Evolutionary conservation across 2,888 invertebrate genomes (phyloP).

Genomic region (Drosophila demipolita): DNA sequence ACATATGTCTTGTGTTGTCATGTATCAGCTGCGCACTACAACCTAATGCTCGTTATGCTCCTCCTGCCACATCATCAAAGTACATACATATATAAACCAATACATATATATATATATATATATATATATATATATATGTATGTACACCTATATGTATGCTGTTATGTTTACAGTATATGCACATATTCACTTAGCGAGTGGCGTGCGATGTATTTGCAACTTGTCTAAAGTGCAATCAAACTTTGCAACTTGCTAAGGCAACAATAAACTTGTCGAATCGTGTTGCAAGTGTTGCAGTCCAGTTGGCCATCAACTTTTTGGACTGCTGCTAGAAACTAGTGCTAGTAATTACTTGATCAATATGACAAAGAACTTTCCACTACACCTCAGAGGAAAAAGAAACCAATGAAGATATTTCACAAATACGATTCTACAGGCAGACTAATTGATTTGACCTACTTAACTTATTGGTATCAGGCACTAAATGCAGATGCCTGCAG

Average conservation of each 20-base stretch:
- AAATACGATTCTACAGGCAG: slow-evolving; percentile 1
- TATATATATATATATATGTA: neutral
- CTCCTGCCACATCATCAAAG: slow-evolving; percentile 1
- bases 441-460: slow-evolving; percentile 27
- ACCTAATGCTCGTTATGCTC: slow-evolving; percentile 62
- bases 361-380: slow-evolving; percentile 28
- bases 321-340: slow-evolving; percentile 58
- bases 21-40: slow-evolving; percentile 56
- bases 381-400: neutral
- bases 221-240: slow-evolving; percentile 37
- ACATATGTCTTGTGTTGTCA: slow-evolving; percentile 57
- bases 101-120: neutral
- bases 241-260: slow-evolving; percentile 29
- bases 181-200: slow-evolving; percentile 3
- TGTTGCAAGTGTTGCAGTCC: slow-evolving; percentile 48
- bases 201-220: slow-evolving; percentile 24
- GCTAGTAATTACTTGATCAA: slow-evolving; percentile 62
- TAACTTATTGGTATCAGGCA: slow-evolving; percentile 13
- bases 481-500: neutral
- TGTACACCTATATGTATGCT: slow-evolving; percentile 5
- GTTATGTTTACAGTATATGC: neutral
- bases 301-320: slow-evolving; percentile 58
- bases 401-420: neutral
- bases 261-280: slow-evolving; percentile 41
- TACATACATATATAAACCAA: slow-evolving; percentile 12